Evolutionary conservation across 2,888 invertebrate genomes (phyloP).

Genomic region (Chelonus formosanus): DNA sequence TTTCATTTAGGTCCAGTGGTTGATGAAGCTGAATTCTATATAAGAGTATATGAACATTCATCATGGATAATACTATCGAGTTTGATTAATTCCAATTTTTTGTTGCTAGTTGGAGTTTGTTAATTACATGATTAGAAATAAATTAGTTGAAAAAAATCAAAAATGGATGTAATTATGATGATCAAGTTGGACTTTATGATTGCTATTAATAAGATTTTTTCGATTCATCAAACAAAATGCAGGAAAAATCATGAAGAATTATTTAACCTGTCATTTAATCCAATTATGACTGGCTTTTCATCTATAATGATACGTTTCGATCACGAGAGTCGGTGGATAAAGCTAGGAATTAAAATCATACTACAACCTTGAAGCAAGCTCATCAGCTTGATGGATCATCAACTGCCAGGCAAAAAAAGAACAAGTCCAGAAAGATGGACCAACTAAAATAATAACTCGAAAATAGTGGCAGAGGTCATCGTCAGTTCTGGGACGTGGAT

Average conservation of each 20-base stretch:
- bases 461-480: conserved; percentile 38
- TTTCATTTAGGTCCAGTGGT: too few relatives aligned
- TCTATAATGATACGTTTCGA: conserved; percentile 31
- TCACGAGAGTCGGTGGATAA: conserved; percentile 11
- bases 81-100: too few relatives aligned
- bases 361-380: conserved; percentile 26
- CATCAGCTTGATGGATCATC: conserved; percentile 38
- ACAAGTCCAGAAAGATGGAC: conserved; percentile 31
- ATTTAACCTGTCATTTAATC: conserved; percentile 32
- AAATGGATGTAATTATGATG: too few relatives aligned
- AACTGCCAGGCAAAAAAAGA: conserved; percentile 21
- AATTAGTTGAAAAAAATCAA: too few relatives aligned
- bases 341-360: conserved; percentile 35
- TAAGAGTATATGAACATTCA: too few relatives aligned
- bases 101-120: too few relatives aligned
- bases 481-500: conserved; percentile 28
- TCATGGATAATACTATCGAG: too few relatives aligned
- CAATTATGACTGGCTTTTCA: conserved; percentile 31
- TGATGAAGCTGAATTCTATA: too few relatives aligned
- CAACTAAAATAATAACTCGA: conserved; percentile 36
- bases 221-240: not conserved
- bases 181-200: too few relatives aligned
- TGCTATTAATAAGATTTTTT: not conserved
- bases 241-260: conserved; percentile 27
- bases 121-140: too few relatives aligned